Base-by-base conservation (phyloP, 2,888 invertebrate species). In the Drosophila koepferae region DNA sequence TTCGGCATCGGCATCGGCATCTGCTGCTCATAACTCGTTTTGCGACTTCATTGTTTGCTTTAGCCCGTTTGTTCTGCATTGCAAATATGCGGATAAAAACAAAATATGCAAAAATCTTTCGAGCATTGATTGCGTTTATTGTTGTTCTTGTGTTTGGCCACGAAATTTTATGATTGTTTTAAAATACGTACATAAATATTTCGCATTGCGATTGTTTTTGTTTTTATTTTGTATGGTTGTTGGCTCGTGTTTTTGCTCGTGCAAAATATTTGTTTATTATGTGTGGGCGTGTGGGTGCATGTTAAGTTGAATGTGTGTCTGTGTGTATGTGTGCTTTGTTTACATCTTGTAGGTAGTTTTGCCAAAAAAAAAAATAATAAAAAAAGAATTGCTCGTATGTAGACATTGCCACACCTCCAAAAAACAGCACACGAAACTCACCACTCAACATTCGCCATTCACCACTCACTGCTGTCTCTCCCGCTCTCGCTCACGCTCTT, bases 281-380 rank as follows among this genome's bases (percentile, higher is more conserved):
- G 23, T 46, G 23, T 54, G 28, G n/a, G 28, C 8, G 31, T 53
- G 44, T 28, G 48, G 9, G 4, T n/a, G 23, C 41, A 38, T 20
- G 9, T 34, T 10, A 2, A 28, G 5, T 28, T 48, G 46, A 40
- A 55, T 41, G 38, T 43, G 36, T 62, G 40, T 40, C 31, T 69
- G 28, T 43, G 23, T 67, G 56, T 61, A 9, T 54, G 23, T 69
- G 75, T 63, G 70, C 65, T 89, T 85, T 89, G 89, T 85, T 89
- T 85, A 89, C 88, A 85, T 87, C 74, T 84, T 81, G 66, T 54
- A 53, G 51, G 55, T 81, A 76, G 75, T 79, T 86, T 78, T 83
- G 84, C 48, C 84, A 73, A 88, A 74, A 80, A 28, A 28, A 28
- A 28, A 28, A 38, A n/a, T n/a, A n/a, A n/a, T n/a, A 2, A 73